Evolutionary conservation across 2,797 vertebrate genomes (phyloP).

Genomic region (Cryptoblepharus egeriae): DNA sequence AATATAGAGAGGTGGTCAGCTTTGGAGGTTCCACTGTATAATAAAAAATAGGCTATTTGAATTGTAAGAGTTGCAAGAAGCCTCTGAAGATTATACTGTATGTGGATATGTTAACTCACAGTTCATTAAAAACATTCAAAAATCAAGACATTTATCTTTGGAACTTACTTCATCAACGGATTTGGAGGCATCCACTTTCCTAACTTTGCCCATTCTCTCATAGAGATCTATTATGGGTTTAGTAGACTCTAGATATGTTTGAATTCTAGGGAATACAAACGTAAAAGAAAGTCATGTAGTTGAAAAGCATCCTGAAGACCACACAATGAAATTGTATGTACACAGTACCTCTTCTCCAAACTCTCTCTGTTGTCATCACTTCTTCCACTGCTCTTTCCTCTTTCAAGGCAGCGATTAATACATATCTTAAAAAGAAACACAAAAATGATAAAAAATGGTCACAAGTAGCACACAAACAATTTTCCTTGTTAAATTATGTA

Average conservation of each 20-base stretch:
- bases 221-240: slow-evolving; percentile 92
- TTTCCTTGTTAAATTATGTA: neutral
- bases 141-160: neutral
- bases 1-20: too few species aligned
- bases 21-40: too few species aligned
- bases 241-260: slow-evolving; percentile 95
- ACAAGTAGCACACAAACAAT: neutral
- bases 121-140: neutral
- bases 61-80: neutral
- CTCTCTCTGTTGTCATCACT: slow-evolving; percentile 96
- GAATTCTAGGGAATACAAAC: slow-evolving; percentile 82
- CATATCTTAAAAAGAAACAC: slow-evolving; percentile 82
- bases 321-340: neutral
- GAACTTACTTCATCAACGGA: slow-evolving; percentile 88
- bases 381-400: slow-evolving; percentile 95
- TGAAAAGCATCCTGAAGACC: slow-evolving; percentile 21
- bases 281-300: slow-evolving; percentile 12
- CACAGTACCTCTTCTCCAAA: slow-evolving; percentile 91
- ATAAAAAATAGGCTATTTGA: neutral
- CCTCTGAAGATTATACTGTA: neutral
- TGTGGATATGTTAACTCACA: neutral
- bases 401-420: slow-evolving; percentile 90
- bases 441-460: slow-evolving; percentile 34
- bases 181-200: slow-evolving; percentile 90
- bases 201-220: slow-evolving; percentile 90